Percentiles rank a stretch among this genome's conserved stretches.
Conservation (phyloP, 2,113 vertebrate genomes). For the Platysteira castanea region DNA sequence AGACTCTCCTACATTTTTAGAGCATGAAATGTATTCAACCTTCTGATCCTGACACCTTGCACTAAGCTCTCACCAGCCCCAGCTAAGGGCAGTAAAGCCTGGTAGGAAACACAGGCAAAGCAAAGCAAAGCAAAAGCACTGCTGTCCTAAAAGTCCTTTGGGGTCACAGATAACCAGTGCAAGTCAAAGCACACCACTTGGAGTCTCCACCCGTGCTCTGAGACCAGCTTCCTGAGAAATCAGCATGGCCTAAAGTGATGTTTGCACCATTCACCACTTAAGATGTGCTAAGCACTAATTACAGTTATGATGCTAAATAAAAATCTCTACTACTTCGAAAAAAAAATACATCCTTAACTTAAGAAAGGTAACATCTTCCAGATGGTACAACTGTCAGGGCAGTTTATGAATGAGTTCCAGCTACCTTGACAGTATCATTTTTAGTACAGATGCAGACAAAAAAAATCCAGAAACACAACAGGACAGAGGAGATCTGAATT, state of each 20-base stretch:
- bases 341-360: neutral
- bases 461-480: neutral
- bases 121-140: neutral
- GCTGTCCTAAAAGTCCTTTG: neutral
- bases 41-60: neutral
- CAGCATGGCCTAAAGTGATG: neutral
- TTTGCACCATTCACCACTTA: neutral
- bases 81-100: neutral
- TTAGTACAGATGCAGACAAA: neutral
- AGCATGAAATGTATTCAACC: neutral
- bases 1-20: neutral
- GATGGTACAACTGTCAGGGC: neutral
- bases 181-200: neutral
- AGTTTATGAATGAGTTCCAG: constrained; percentile 9
- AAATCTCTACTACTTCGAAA: neutral
- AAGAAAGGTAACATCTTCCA: neutral
- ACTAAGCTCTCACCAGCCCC: neutral
- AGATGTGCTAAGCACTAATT: neutral
- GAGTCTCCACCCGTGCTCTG: neutral
- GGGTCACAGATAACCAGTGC: neutral
- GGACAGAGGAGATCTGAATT: neutral
- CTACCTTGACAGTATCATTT: neutral
- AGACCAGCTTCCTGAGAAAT: neutral
- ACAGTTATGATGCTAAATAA: neutral
- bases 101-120: neutral